phyloP scores from a whole-genome alignment of 2,888 invertebrate species.

The Leptura quadrifasciata region DNA sequence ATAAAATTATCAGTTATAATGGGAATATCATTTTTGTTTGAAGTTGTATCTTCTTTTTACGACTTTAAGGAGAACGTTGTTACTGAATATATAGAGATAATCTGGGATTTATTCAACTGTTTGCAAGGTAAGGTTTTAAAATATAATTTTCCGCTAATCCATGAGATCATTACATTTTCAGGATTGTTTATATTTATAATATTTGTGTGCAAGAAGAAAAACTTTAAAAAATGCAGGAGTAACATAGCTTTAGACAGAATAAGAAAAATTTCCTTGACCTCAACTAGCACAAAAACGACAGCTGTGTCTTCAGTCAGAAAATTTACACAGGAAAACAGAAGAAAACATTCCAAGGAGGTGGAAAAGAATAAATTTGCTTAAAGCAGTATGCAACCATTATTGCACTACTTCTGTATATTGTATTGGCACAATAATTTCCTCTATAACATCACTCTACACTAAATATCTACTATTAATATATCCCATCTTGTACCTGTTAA shows the following conservation, averaged over 20 bases:
- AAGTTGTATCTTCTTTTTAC: conserved; percentile 79
- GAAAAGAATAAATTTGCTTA: conserved; percentile 9
- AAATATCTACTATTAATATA: neutral
- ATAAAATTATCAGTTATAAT: conserved; percentile 86
- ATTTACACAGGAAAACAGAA: conserved; percentile 7
- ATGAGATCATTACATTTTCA: conserved; percentile 50
- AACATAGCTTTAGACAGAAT: conserved; percentile 70
- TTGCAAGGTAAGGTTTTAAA: conserved; percentile 77
- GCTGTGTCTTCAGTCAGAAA: conserved; percentile 37
- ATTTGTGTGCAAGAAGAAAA: conserved; percentile 82
- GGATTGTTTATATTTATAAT: conserved; percentile 82
- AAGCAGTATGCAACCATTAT: neutral
- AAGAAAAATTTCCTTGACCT: conserved; percentile 55
- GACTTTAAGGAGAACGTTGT: conserved; percentile 71
- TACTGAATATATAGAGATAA: conserved; percentile 68
- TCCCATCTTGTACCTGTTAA: no score
- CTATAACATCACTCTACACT: neutral
- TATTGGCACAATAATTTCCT: neutral
- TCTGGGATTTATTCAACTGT: conserved; percentile 81
- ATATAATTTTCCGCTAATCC: neutral
- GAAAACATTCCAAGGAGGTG: conserved; percentile 4
- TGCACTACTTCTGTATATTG: neutral
- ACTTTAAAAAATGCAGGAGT: conserved; percentile 76
- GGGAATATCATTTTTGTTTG: conserved; percentile 85
- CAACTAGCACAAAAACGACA: conserved; percentile 46